phyloP scores from a whole-genome alignment of 2,888 invertebrate genomes.

The Caenorhabditis doughertyi region DNA sequence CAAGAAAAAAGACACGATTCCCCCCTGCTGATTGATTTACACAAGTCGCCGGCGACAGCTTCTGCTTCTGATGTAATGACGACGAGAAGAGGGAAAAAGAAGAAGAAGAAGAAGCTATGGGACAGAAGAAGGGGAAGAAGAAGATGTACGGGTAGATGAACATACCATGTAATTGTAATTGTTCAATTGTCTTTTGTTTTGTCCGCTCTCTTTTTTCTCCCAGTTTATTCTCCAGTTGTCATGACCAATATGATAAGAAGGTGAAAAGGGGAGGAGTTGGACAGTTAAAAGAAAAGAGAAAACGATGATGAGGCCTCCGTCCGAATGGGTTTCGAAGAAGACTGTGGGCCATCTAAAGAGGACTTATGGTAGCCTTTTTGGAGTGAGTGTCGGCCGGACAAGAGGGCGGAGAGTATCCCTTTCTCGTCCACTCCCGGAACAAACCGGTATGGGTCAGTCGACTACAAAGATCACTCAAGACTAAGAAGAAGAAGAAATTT shows the following conservation, averaged over 20 bases:
- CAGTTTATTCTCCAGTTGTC: slow-evolving; percentile 41
- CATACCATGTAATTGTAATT: slow-evolving; percentile 63
- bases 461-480: slow-evolving; percentile 42
- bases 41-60: slow-evolving; percentile 59
- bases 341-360: neutral
- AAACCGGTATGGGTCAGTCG: slow-evolving; percentile 56
- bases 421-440: slow-evolving; percentile 33
- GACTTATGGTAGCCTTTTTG: slow-evolving; percentile 13
- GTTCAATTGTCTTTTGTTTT: slow-evolving; percentile 62
- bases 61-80: slow-evolving; percentile 62
- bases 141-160: slow-evolving; percentile 59
- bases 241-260: slow-evolving; percentile 62
- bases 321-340: slow-evolving; percentile 1
- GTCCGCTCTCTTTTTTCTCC: slow-evolving; percentile 21
- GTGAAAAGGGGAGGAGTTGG: slow-evolving; percentile 60
- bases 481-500: slow-evolving; percentile 15
- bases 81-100: slow-evolving; percentile 38
- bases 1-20: slow-evolving; percentile 52
- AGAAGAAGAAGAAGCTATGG: slow-evolving; percentile 34
- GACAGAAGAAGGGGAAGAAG: slow-evolving; percentile 28
- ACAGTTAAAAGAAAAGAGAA: slow-evolving; percentile 26
- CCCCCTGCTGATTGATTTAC: slow-evolving; percentile 60
- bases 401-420: slow-evolving; percentile 29
- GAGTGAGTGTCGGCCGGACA: slow-evolving; percentile 4
- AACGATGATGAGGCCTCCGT: slow-evolving; percentile 7